phyloP scores from a whole-genome alignment of 1,140 invertebrate genomes.

The Melanaphis sacchari region DNA sequence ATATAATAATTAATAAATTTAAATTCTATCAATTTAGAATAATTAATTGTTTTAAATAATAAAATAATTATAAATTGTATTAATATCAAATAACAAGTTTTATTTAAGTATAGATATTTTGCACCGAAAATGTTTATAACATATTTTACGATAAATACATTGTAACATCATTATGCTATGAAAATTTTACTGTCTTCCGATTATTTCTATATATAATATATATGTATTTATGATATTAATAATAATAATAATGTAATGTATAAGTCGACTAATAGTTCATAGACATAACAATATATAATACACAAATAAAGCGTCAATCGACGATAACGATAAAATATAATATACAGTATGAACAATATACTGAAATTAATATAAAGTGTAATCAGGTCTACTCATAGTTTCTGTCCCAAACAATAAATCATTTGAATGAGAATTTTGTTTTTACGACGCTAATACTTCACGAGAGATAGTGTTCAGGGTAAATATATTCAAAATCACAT shows the following conservation, averaged over 20 bases:
- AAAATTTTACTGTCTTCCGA: neutral
- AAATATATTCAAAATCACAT: constrained; percentile 16
- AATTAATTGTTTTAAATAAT: neutral
- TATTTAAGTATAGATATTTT: neutral
- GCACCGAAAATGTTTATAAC: neutral
- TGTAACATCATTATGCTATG: neutral
- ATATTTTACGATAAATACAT: neutral
- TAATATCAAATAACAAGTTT: neutral
- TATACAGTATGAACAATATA: neutral
- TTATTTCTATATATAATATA: neutral
- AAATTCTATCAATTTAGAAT: neutral
- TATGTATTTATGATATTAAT: neutral
- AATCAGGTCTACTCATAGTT: neutral
- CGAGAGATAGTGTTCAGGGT: neutral
- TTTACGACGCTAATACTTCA: neutral
- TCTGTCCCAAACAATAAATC: neutral
- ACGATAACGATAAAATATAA: neutral
- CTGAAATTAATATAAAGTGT: neutral
- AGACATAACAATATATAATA: neutral
- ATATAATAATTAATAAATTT: neutral
- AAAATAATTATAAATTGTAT: neutral
- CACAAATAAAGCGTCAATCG: neutral
- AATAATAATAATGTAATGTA: neutral
- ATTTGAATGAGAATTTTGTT: neutral
- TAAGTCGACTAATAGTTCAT: neutral